These are phyloP conservation scores for Entomyzon cyanotis DNA, from an alignment of 2,113 vertebrate species.

Conservation along the genomic window DNA sequence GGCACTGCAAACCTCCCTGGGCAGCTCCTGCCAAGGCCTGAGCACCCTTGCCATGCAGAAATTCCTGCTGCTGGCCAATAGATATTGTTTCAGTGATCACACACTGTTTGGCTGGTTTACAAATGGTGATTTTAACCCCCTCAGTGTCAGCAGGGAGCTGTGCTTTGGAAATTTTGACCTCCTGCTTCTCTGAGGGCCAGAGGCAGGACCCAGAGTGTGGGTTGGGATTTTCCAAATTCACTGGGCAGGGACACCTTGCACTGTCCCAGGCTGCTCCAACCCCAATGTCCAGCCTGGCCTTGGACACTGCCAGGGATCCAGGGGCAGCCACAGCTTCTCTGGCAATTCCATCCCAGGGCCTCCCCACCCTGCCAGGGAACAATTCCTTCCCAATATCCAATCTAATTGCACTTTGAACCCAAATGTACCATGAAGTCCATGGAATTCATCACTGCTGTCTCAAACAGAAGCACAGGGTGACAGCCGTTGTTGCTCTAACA, in stretches of 20 bases:
- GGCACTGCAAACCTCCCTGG: background rate
- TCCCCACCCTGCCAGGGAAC: background rate
- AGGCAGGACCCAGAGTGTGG: accelerated
- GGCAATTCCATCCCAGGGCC: background rate
- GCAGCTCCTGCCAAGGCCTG: background rate
- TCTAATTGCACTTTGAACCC: background rate
- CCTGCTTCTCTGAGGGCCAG: background rate
- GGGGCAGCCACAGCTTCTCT: background rate
- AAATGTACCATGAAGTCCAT: background rate
- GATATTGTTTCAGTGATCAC: background rate
- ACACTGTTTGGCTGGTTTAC: background rate
- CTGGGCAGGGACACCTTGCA: background rate
- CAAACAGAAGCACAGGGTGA: background rate
- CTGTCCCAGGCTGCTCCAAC: background rate
- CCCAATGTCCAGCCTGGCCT: background rate
- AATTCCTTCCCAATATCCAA: background rate
- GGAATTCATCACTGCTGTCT: background rate
- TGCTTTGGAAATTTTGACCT: background rate
- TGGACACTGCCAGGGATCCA: background rate
- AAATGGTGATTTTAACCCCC: background rate
- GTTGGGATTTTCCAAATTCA: background rate
- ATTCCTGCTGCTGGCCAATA: accelerated
- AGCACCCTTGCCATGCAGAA: accelerated
- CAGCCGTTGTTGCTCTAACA: background rate
- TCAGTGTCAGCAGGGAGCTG: background rate